Base-by-base conservation (phyloP, 2,113 vertebrate genomes). In the Ceyx margarethae region DNA sequence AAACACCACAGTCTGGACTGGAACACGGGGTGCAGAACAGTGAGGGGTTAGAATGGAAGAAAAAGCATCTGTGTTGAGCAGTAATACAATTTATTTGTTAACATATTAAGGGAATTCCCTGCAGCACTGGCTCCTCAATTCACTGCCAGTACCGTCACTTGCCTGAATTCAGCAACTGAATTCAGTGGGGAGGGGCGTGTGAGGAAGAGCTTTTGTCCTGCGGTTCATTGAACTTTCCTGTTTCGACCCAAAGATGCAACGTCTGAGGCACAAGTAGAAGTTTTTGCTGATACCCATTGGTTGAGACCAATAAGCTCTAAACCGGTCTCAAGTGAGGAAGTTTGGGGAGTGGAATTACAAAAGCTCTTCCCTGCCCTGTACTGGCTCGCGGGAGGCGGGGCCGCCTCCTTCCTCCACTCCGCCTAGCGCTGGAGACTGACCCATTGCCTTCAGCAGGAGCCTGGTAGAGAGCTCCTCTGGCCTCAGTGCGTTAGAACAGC, bases 341-440 rank as follows among this genome's bases (percentile, higher is more conserved):
- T 61, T 20, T 43, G n/a, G 29, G 45, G 58, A 61, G 62, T 9
- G 3, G 33, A 60, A 53, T 69, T 51, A 61, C 15, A 33, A 11
- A 50, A 50, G 48, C 22, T 50, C 48, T 50, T 37, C 26, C 46
- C 56, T 69, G 42, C 23, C 1, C 6, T 15, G 22, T 26, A 19
- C n/a, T 61, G 26, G 4, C 23, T 50, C 7, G 48, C 5, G 48
- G 48, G 48, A 23, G 48, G 48, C 9, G 12, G 48, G 22, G 15
- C 20, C 22, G 43, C 14, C 45, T 29, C 21, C 54, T 81, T 46
- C 10, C 46, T 85, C 57, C 40, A 6, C 11, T 23, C 9, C 2
- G 3, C 2, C 0, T 6, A 8, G 28, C 4, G 5, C 3, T 23
- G 40, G 23, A 35, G 57, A 13, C 17, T 9, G 1, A 0, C 6